phyloP scores from a whole-genome alignment of 1,140 invertebrate genomes.

The Hyles vespertilio region DNA sequence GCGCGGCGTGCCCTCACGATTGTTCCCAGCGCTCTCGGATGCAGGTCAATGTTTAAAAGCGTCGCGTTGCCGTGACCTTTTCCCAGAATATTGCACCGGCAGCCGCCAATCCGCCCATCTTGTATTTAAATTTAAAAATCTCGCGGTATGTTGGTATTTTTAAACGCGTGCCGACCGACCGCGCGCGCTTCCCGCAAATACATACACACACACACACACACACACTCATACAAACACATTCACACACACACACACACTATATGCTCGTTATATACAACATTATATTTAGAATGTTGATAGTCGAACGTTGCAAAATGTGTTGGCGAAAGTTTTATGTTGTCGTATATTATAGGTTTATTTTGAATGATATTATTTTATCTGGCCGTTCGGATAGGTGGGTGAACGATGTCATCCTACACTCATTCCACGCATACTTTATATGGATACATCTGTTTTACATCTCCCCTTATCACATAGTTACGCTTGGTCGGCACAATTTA shows the following conservation, averaged over 20 bases:
- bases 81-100: conserved; percentile 17
- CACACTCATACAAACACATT: background rate
- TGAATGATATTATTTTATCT: no score
- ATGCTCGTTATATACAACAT: background rate
- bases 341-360: no score
- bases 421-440: no score
- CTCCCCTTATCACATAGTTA: no score
- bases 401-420: no score
- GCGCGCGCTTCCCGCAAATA: conserved; percentile 13
- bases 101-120: conserved; percentile 10
- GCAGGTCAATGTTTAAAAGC: conserved; percentile 3
- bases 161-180: conserved; percentile 9
- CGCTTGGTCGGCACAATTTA: no score
- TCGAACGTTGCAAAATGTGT: no score
- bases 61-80: conserved; percentile 25
- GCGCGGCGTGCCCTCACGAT: background rate
- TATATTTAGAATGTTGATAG: no score
- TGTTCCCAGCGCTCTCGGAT: background rate
- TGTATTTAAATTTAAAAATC: conserved; percentile 18
- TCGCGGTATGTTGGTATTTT: conserved; percentile 17
- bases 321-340: no score
- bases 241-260: background rate
- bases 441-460: no score
- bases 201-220: conserved; percentile 11
- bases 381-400: no score